phyloP scores from a whole-genome alignment of 2,797 vertebrate genomes.

The Xiphorhynchus erythropygius region DNA sequence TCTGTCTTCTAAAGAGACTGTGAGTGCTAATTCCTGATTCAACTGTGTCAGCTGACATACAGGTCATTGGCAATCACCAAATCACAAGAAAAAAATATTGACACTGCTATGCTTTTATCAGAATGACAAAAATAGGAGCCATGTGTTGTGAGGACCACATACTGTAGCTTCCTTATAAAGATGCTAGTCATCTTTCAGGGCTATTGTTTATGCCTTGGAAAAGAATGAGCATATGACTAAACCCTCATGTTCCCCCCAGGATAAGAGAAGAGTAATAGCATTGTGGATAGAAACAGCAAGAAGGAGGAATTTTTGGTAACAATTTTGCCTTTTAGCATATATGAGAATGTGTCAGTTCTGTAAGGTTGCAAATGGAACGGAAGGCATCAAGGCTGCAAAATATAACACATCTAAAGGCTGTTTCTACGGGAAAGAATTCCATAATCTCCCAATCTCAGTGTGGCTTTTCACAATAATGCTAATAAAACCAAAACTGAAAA shows the following conservation, averaged over 20 bases:
- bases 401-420: not conserved
- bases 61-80: slow-evolving; percentile 41
- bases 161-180: slow-evolving; percentile 36
- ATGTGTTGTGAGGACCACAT: slow-evolving; percentile 23
- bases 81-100: slow-evolving; percentile 30
- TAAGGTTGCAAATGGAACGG: not conserved
- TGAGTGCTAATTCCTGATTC: slow-evolving; percentile 62
- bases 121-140: slow-evolving; percentile 47
- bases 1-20: slow-evolving; percentile 41
- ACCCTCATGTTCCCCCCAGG: not conserved
- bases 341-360: not conserved
- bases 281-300: slow-evolving; percentile 4
- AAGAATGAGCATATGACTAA: slow-evolving; percentile 34
- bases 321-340: not conserved
- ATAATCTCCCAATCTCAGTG: not conserved
- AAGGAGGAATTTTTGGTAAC: not conserved
- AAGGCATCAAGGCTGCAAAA: not conserved
- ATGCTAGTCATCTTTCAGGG: slow-evolving; percentile 31
- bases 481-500: not conserved
- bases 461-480: not conserved
- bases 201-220: slow-evolving; percentile 20
- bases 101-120: slow-evolving; percentile 42
- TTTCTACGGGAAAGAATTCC: not conserved
- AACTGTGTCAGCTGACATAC: slow-evolving; percentile 62
- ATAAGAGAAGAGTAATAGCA: slow-evolving; percentile 7